Conservation (phyloP, 2,888 invertebrate species). For the Drosophila atroscutellata region DNA sequence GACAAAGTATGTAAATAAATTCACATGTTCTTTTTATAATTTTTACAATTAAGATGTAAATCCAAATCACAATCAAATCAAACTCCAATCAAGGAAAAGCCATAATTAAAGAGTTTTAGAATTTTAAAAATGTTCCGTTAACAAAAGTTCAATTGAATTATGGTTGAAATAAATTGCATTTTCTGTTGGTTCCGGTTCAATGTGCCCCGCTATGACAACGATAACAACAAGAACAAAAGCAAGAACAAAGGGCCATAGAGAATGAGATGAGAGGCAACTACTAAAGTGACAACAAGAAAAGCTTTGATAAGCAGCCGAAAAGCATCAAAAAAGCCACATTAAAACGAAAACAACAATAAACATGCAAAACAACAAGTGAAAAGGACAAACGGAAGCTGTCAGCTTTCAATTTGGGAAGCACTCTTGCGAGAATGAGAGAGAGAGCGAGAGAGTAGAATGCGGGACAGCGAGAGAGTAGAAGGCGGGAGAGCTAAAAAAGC, state of each 20-base stretch:
- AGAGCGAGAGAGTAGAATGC: slow-evolving; percentile 2
- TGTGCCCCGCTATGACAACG: slow-evolving; percentile 50
- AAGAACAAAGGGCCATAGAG: not conserved
- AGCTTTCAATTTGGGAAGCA: slow-evolving; percentile 32
- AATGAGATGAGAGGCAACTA: not conserved
- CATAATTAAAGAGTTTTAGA: not conserved
- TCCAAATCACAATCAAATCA: not conserved
- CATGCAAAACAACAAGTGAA: slow-evolving; percentile 45
- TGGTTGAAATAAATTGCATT: slow-evolving; percentile 53
- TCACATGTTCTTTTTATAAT: not conserved
- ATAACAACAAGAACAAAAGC: slow-evolving; percentile 34
- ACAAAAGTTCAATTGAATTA: slow-evolving; percentile 40
- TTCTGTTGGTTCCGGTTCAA: slow-evolving; percentile 55
- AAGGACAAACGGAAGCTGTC: slow-evolving; percentile 55
- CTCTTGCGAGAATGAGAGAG: slow-evolving; percentile 3
- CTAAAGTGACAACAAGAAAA: slow-evolving; percentile 58
- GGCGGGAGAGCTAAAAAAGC: slow-evolving; percentile 16
- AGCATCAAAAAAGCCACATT: slow-evolving; percentile 20
- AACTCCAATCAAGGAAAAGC: not conserved
- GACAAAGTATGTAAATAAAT: not conserved
- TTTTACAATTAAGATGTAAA: not conserved
- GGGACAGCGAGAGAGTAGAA: not conserved
- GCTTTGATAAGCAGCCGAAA: slow-evolving; percentile 65
- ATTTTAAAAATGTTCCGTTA: not conserved
- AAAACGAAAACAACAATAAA: slow-evolving; percentile 39